phyloP scores from a whole-genome alignment of 2,113 vertebrate genomes.

The Mustela nigripes region DNA sequence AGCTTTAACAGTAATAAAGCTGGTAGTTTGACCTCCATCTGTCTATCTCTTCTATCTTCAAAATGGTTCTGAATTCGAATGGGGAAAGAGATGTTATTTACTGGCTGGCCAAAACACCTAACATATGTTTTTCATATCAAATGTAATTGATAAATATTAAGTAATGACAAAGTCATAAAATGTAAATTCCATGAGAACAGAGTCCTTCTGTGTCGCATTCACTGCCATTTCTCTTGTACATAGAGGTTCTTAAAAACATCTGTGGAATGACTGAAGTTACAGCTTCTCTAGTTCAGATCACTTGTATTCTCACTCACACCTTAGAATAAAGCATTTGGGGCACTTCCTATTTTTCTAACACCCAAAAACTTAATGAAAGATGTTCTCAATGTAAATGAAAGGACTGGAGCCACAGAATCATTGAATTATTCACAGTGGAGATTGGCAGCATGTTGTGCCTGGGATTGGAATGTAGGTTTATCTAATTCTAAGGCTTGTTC shows the following conservation, averaged over 20 bases:
- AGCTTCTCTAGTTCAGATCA: slow-evolving; percentile 31
- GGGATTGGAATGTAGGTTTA: not conserved
- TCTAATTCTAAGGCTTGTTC: not conserved
- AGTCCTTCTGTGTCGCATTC: not conserved
- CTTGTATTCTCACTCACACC: slow-evolving; percentile 21
- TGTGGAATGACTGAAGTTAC: not conserved
- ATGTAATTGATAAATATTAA: slow-evolving; percentile 63
- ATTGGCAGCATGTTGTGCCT: not conserved
- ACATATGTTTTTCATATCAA: slow-evolving; percentile 69
- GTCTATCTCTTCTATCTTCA: slow-evolving; percentile 62
- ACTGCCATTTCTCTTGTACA: not conserved
- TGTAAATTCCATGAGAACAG: not conserved
- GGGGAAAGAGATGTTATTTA: slow-evolving; percentile 67
- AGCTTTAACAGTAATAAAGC: slow-evolving; percentile 47
- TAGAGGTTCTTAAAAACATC: not conserved
- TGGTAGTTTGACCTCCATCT: slow-evolving; percentile 65
- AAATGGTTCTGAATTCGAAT: slow-evolving; percentile 67
- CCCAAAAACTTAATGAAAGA: not conserved
- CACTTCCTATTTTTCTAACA: slow-evolving; percentile 35
- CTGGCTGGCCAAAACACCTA: slow-evolving; percentile 49
- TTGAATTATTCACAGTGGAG: not conserved
- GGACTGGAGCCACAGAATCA: not conserved
- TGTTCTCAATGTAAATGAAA: not conserved
- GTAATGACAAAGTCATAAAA: slow-evolving; percentile 69
- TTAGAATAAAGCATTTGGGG: slow-evolving; percentile 48